Percentiles rank a stretch among this genome's conserved stretches.
Conservation (phyloP, 2,888 invertebrate genomes). For the Thecophora atra region DNA sequence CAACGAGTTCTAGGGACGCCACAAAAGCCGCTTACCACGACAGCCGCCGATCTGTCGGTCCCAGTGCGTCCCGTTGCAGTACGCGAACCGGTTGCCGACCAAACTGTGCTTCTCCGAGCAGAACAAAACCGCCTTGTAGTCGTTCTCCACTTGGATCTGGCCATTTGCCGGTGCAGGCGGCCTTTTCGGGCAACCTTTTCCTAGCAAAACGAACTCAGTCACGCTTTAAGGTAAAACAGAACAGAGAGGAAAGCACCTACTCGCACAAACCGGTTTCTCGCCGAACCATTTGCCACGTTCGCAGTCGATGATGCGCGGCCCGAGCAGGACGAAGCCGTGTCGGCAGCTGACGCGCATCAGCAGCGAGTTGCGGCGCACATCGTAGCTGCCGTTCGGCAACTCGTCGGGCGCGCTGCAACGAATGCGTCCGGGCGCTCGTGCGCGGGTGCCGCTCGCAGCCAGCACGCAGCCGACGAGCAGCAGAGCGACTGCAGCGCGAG, state of each 20-base stretch:
- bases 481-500: no score
- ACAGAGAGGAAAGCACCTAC: no score
- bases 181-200: constrained; percentile 68
- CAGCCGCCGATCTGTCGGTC: constrained; percentile 75
- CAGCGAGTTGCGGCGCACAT: constrained; percentile 36
- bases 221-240: not conserved
- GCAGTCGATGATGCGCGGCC: constrained; percentile 52
- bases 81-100: constrained; percentile 71
- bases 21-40: constrained; percentile 48
- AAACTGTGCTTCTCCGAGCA: constrained; percentile 74
- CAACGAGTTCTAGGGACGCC: not conserved
- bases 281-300: constrained; percentile 75
- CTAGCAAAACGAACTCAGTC: no score
- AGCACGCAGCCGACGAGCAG: not conserved
- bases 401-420: constrained; percentile 43
- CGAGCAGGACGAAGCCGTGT: constrained; percentile 46
- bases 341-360: constrained; percentile 47
- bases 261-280: constrained; percentile 75
- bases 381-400: constrained; percentile 43
- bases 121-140: constrained; percentile 72
- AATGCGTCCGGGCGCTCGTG: constrained; percentile 28
- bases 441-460: not conserved
- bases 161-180: constrained; percentile 68
- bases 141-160: constrained; percentile 67
- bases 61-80: constrained; percentile 79